Evolutionary conservation across 2,888 invertebrate species (phyloP).

Genomic region (Watsonalla binaria): DNA sequence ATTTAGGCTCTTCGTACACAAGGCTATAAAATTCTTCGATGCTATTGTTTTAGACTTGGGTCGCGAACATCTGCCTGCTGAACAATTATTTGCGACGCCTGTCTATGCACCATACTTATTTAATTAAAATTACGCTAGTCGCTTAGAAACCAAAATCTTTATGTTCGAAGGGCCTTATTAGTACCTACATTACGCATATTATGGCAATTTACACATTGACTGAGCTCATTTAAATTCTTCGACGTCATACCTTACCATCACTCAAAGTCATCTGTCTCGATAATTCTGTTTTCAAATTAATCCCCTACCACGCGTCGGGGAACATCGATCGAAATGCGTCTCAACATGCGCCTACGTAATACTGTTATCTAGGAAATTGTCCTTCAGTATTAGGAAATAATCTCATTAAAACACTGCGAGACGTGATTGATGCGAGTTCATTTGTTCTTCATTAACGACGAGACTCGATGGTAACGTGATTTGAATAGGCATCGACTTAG

Average conservation of each 20-base stretch:
- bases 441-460: conserved; percentile 36
- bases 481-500: conserved; percentile 13
- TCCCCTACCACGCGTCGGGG: conserved; percentile 11
- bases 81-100: too few species aligned
- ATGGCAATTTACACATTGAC: neutral
- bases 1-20: too few species aligned
- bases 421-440: conserved; percentile 59
- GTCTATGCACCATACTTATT: too few species aligned
- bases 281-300: conserved; percentile 21
- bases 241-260: conserved; percentile 3
- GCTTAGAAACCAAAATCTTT: too few species aligned
- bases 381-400: conserved; percentile 66
- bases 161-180: too few species aligned
- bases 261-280: conserved; percentile 8
- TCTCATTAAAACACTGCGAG: conserved; percentile 57
- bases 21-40: too few species aligned
- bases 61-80: too few species aligned
- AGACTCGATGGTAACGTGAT: conserved; percentile 22
- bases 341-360: conserved; percentile 32
- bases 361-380: conserved; percentile 47
- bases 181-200: too few species aligned
- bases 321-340: conserved; percentile 14
- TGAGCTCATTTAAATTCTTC: conserved; percentile 2
- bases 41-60: too few species aligned
- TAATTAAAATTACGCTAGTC: too few species aligned